Base-by-base conservation (phyloP, 1,140 invertebrate species). In the Drosophila sulfurigaster region DNA sequence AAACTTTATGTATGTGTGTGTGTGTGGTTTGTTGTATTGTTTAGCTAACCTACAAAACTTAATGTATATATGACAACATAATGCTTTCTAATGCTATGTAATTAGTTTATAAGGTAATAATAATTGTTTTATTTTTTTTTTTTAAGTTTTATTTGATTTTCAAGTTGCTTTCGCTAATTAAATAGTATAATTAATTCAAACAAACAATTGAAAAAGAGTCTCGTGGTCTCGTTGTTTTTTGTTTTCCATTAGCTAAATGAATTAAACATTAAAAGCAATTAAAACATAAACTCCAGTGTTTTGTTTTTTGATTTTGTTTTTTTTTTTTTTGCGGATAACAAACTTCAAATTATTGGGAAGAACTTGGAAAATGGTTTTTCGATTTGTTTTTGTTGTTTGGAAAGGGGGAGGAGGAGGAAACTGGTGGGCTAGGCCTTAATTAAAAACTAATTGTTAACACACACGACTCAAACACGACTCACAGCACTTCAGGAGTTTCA, bases 61-160 rank as follows among this genome's bases (percentile, higher is more conserved):
- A 90, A 73, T 75, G 66, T 65, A 75, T 77, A 89, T 89, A 89
- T 89, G 85, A 89, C 85, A 89, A 85, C 85, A 85, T 85, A 85
- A 77, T 79, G 62, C 65, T 88, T 78, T 71, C 35, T 71, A 64
- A 77, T 81, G 75, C 72, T 70, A 74, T 80, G 70, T 58, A 88
- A 46, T 70, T 77, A 79, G 46, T 16, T 25, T 41, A 51, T 51
- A 16, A 15, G 35, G 13, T 58, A 38, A 11, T 64, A 67, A 25
- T 49, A 30, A 32, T 20, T 20, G 1, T 20, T 20, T 20, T 25
- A 25, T 25, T 16, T 25, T 78, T 73, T 73, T 71, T 71, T 75
- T 69, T 77, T 49, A 64, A 67, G 16, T 63, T 70, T 52, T 56
- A 51, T 66, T 88, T 64, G 54, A 73, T 64, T 69, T 78, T 78